Conservation (phyloP, 2,113 vertebrate genomes). For the Cheilinus undulatus region DNA sequence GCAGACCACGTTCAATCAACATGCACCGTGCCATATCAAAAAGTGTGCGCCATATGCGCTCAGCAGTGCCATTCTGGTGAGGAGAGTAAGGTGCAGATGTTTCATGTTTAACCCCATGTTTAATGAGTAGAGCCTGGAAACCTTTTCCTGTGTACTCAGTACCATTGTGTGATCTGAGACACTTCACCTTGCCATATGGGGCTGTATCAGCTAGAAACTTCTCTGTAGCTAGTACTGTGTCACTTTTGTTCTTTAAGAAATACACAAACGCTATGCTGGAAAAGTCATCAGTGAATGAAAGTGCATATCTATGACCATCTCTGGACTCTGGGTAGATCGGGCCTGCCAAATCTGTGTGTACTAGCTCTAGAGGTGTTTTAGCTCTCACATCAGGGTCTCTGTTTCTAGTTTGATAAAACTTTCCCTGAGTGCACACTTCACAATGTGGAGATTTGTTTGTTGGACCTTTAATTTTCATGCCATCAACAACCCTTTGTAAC, state of each 20-base stretch:
- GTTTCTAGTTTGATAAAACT: background rate
- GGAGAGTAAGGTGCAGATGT: slow-evolving; percentile 16
- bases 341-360: slow-evolving; percentile 17
- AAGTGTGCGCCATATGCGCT: background rate
- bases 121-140: background rate
- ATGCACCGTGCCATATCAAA: slow-evolving; percentile 5
- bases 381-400: background rate
- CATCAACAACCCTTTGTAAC: background rate
- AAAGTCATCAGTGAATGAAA: slow-evolving; percentile 12
- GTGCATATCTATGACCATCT: slow-evolving; percentile 1
- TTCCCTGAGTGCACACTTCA: background rate
- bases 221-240: background rate
- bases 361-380: background rate
- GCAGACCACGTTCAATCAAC: background rate
- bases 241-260: background rate
- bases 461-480: background rate
- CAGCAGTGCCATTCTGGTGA: slow-evolving; percentile 9
- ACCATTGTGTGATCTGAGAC: too few species aligned
- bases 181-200: background rate
- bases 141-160: background rate
- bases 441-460: fast-evolving
- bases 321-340: background rate
- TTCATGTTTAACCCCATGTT: slow-evolving; percentile 35
- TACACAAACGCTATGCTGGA: slow-evolving; percentile 1
- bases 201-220: background rate